Conservation (phyloP, 2,888 invertebrate species). For the Eupeodes luniger region DNA sequence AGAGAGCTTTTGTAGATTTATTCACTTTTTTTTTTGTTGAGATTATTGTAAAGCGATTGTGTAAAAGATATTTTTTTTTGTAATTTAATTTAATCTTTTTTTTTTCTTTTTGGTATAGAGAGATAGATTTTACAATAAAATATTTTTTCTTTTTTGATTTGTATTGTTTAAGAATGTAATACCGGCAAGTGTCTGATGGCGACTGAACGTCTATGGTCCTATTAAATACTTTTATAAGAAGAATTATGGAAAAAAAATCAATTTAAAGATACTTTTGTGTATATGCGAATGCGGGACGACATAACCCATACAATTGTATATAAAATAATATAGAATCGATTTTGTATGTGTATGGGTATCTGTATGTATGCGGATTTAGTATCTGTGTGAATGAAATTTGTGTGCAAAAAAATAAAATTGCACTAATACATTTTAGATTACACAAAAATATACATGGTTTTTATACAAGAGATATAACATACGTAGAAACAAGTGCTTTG, state of each 20-base stretch:
- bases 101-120: conserved; percentile 10
- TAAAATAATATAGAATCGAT: conserved; percentile 27
- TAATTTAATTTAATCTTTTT: neutral
- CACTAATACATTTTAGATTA: conserved; percentile 16
- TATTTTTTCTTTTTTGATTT: conserved; percentile 15
- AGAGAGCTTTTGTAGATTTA: conserved; percentile 37
- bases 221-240: conserved; percentile 82
- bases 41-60: conserved; percentile 26
- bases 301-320: conserved; percentile 18
- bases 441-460: neutral
- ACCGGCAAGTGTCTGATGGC: conserved; percentile 83
- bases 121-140: conserved; percentile 21
- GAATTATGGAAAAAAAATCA: conserved; percentile 51
- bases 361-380: conserved; percentile 31
- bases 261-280: conserved; percentile 12
- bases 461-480: neutral
- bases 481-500: conserved; percentile 23
- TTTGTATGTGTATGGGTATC: conserved; percentile 25
- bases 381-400: conserved; percentile 31
- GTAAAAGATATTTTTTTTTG: conserved; percentile 14
- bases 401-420: conserved; percentile 32
- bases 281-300: conserved; percentile 13
- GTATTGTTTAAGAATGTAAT: conserved; percentile 45
- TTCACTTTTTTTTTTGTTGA: conserved; percentile 23
- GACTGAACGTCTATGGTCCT: conserved; percentile 87